phyloP scores from a whole-genome alignment of 2,797 vertebrate genomes.

The Champsocephalus esox region DNA sequence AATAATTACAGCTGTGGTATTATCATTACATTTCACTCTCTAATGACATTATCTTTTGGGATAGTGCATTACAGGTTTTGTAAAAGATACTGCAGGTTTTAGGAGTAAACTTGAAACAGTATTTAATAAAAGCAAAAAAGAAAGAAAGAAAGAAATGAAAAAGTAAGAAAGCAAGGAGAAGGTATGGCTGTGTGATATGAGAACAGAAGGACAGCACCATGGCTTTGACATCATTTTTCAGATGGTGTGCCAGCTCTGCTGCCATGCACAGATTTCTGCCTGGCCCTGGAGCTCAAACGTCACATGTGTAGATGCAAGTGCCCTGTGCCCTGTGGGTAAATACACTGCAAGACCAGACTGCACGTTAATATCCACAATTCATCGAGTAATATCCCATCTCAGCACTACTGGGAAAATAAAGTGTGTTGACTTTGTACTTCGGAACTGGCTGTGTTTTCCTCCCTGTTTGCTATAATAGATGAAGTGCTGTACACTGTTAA shows the following conservation, averaged over 20 bases:
- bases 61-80: slow-evolving; percentile 6
- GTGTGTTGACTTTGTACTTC: slow-evolving; percentile 33
- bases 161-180: background rate
- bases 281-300: slow-evolving; percentile 55
- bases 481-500: background rate
- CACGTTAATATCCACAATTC: slow-evolving; percentile 45
- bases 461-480: background rate
- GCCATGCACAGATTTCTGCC: slow-evolving; percentile 43
- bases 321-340: slow-evolving; percentile 54
- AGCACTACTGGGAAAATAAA: slow-evolving; percentile 22
- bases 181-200: slow-evolving; percentile 12
- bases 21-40: background rate
- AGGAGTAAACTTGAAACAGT: background rate
- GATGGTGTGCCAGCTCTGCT: slow-evolving; percentile 53
- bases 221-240: slow-evolving; percentile 44
- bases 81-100: background rate
- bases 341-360: slow-evolving; percentile 43
- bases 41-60: background rate
- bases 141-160: background rate
- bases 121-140: background rate
- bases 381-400: slow-evolving; percentile 32
- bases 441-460: slow-evolving; percentile 8
- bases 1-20: slow-evolving; percentile 10
- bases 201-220: slow-evolving; percentile 57
- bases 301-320: slow-evolving; percentile 55